A percentile compares a stretch with the other conserved stretches of the same genome.
Evolutionary conservation across 2,113 vertebrate genomes (phyloP).

Genomic region (Xenopus tropicalis): UCB_Xtro_10.0 CM004451.2:24744501-24745000

Average conservation of each 20-base stretch:
- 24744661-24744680: slow-evolving; percentile 54
- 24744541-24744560: slow-evolving; percentile 46
- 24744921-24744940: slow-evolving; percentile 42
- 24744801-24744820: slow-evolving; percentile 58
- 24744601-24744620: slow-evolving; percentile 59
- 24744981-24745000: slow-evolving; percentile 56
- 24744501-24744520: too few relatives aligned
- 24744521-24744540: slow-evolving; percentile 27
- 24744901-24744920: slow-evolving; percentile 50
- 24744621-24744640: slow-evolving; percentile 61
- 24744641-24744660: slow-evolving; percentile 61
- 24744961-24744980: slow-evolving; percentile 56
- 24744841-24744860: slow-evolving; percentile 54
- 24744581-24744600: slow-evolving; percentile 62
- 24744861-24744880: slow-evolving; percentile 51
- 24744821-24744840: slow-evolving; percentile 59
- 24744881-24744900: slow-evolving; percentile 53
- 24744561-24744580: slow-evolving; percentile 60
- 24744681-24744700: slow-evolving; percentile 59
- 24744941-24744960: slow-evolving; percentile 52
- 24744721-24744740: slow-evolving; percentile 57
- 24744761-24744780: slow-evolving; percentile 52
- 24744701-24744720: slow-evolving; percentile 57
- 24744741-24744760: slow-evolving; percentile 59
- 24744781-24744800: slow-evolving; percentile 52